Evolutionary conservation across 64 coral and sea anemone species (phyloP).

Genomic region (Stichodactyla helianthus): DNA sequence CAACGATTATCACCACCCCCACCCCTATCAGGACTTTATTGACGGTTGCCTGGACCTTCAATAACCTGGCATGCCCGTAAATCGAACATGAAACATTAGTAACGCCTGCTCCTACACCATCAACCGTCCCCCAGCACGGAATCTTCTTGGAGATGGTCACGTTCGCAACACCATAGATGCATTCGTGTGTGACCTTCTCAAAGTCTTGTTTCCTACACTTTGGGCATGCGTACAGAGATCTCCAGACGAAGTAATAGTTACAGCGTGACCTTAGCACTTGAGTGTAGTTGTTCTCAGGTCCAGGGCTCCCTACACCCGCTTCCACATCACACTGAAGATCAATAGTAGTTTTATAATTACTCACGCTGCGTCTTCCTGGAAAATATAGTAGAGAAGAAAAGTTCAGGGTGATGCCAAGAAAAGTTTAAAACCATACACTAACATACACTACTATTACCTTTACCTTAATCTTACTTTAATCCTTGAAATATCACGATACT

Average conservation of each 20-base stretch:
- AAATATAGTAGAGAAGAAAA: background rate
- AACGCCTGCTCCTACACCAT: slow-evolving; percentile 20
- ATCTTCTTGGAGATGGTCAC: slow-evolving; percentile 36
- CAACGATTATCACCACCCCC: slow-evolving; percentile 42
- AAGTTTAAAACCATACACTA: too few species aligned
- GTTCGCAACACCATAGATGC: slow-evolving; percentile 47
- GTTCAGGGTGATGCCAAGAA: background rate
- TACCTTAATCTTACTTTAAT: too few species aligned
- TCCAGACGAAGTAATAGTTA: slow-evolving; percentile 60
- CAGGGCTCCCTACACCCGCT: slow-evolving; percentile 73
- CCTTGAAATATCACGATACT: too few species aligned
- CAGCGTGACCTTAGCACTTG: background rate
- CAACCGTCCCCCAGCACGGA: slow-evolving; percentile 55
- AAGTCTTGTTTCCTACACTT: slow-evolving; percentile 56
- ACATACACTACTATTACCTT: too few species aligned
- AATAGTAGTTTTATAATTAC: slow-evolving; percentile 25
- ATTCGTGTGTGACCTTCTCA: slow-evolving; percentile 31
- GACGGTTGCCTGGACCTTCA: background rate
- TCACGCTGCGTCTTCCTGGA: background rate
- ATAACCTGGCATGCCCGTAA: background rate
- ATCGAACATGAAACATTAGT: slow-evolving; percentile 5
- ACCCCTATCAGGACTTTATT: slow-evolving; percentile 73
- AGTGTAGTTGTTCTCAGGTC: slow-evolving; percentile 36
- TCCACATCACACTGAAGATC: slow-evolving; percentile 68
- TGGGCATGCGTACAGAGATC: slow-evolving; percentile 87